Conservation (phyloP, 2,113 vertebrate genomes). For the Beaufortia kweichowensis region DNA sequence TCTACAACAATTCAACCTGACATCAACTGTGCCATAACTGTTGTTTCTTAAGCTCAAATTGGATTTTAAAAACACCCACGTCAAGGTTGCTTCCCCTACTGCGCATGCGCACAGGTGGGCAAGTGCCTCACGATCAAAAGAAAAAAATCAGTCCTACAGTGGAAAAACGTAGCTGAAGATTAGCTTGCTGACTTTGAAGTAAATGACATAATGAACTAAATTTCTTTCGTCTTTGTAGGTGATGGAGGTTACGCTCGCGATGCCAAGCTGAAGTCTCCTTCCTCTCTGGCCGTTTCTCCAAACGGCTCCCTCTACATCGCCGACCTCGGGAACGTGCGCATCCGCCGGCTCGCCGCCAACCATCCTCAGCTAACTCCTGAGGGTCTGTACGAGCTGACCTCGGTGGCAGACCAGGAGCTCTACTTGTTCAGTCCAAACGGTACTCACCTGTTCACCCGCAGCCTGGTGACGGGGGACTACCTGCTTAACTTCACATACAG, state of each 20-base stretch:
- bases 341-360: slow-evolving; percentile 80
- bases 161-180: too few relatives aligned
- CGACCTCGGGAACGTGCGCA: slow-evolving; percentile 84
- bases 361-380: slow-evolving; percentile 74
- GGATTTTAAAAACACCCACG: too few relatives aligned
- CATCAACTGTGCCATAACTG: too few relatives aligned
- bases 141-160: too few relatives aligned
- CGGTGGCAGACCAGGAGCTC: slow-evolving; percentile 84
- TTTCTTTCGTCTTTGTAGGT: slow-evolving; percentile 63
- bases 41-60: too few relatives aligned
- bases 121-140: too few relatives aligned
- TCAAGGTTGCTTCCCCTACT: too few relatives aligned
- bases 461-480: slow-evolving; percentile 85
- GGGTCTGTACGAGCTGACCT: slow-evolving; percentile 82
- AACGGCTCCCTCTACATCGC: slow-evolving; percentile 83
- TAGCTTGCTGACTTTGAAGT: too few relatives aligned
- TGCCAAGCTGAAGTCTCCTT: slow-evolving; percentile 85
- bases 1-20: too few relatives aligned
- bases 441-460: slow-evolving; percentile 85
- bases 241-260: slow-evolving; percentile 88
- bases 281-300: slow-evolving; percentile 82
- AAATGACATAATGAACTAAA: not conserved
- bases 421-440: slow-evolving; percentile 86
- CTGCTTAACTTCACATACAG: slow-evolving; percentile 88
- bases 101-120: too few relatives aligned